A percentile compares a stretch with the other conserved stretches of the same genome.
Evolutionary conservation across 2,888 invertebrate species (phyloP).

Genomic region (Cerastis leucographa): DNA sequence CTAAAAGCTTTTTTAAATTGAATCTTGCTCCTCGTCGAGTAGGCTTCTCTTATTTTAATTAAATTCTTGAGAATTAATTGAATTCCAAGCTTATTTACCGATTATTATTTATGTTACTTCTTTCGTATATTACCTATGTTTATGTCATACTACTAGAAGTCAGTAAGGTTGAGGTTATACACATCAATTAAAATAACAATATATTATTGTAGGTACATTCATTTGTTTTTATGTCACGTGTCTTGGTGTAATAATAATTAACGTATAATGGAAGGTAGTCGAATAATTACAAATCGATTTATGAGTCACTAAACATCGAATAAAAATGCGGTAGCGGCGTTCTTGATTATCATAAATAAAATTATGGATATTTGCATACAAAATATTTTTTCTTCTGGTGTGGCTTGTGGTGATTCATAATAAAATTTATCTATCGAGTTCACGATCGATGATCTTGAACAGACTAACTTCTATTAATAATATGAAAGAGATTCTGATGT

Average conservation of each 20-base stretch:
- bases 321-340: slow-evolving; percentile 38
- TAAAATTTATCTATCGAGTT: slow-evolving; percentile 18
- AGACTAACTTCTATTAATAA: background rate
- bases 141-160: slow-evolving; percentile 7
- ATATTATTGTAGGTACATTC: background rate
- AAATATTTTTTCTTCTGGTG: slow-evolving; percentile 15
- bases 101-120: slow-evolving; percentile 3
- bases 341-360: slow-evolving; percentile 29
- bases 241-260: slow-evolving; percentile 15
- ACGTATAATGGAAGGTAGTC: slow-evolving; percentile 18
- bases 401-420: slow-evolving; percentile 26
- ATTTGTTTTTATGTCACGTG: slow-evolving; percentile 29
- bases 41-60: slow-evolving; percentile 7
- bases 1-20: slow-evolving; percentile 28
- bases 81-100: slow-evolving; percentile 9
- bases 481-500: background rate
- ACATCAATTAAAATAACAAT: slow-evolving; percentile 45
- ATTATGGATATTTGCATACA: slow-evolving; percentile 25
- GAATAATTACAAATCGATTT: slow-evolving; percentile 41
- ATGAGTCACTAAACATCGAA: slow-evolving; percentile 36
- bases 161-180: slow-evolving; percentile 43
- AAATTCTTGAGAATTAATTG: slow-evolving; percentile 22
- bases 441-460: slow-evolving; percentile 18
- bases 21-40: slow-evolving; percentile 12
- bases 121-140: background rate